Base-by-base conservation (phyloP, 2,797 vertebrate species). In the Ispidina picta region DNA sequence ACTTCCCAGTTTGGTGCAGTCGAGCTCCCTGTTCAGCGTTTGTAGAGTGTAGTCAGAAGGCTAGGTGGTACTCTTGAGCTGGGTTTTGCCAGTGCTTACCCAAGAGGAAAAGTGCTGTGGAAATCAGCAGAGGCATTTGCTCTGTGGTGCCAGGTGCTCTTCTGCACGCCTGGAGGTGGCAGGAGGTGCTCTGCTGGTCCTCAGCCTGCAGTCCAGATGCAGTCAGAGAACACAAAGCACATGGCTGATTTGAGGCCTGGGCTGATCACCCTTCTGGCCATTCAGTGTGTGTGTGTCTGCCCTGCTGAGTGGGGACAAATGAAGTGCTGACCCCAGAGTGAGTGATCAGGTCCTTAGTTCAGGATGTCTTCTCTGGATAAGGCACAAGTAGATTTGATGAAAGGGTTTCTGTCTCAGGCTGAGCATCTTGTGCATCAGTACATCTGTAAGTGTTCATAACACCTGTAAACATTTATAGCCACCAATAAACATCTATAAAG, bases 61-160 rank as follows among this genome's bases (percentile, higher is more conserved):
- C 92, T 95, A 95, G 94, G 92, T 94, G 93, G 94, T 94, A 95
- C 94, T 95, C 94, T 95, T 94, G 93, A 95, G 95, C 95, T 95
- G 91, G 89, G 28, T 94, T 95, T 93, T 92, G 85, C 75, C 87
- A 86, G 0, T 58, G 85, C 83, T 89, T 76, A 49, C 68, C 76
- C 80, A 89, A 82, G 76, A 86, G 77, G 23, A 82, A 65, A 64
- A 76, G 46, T 19, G 51, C 56, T 56, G 58, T 64, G 60, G 64
- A 55, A 79, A 68, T 62, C n/a, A 18, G 52, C n/a, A 49, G 72
- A 77, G 71, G 6, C 13, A 7, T 33, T 89, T 39, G 59, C 52
- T 76, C 12, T 70, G 68, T 35, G 28, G 43, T 77, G 82, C 63
- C 72, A 65, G 62, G 51, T 74, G 10, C 65, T 75, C 31, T 37